These are phyloP conservation scores for Drosophila anomelani DNA, from an alignment of 2,888 invertebrate species.

Conservation along the genomic window DNA sequence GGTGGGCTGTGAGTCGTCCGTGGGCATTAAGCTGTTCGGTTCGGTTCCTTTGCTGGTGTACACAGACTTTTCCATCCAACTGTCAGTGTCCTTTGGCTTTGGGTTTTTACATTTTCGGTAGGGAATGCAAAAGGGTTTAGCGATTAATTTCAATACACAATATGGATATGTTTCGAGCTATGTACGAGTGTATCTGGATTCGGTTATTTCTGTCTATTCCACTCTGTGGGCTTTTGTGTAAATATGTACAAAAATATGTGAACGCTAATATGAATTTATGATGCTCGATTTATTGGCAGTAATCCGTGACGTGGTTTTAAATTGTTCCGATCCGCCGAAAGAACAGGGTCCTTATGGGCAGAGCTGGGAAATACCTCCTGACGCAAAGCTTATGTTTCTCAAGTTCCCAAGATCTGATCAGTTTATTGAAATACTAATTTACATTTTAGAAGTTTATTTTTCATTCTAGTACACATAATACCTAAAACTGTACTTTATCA, in stretches of 20 bases:
- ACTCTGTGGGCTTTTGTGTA: conserved; percentile 13
- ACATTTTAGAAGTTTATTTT: no score
- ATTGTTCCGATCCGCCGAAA: conserved; percentile 15
- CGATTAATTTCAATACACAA: conserved; percentile 72
- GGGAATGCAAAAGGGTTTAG: conserved; percentile 39
- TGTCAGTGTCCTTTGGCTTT: conserved; percentile 41
- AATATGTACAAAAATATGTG: conserved; percentile 7
- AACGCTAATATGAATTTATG: conserved; percentile 68
- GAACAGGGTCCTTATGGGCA: no score
- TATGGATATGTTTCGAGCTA: conserved; percentile 24
- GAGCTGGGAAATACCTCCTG: no score
- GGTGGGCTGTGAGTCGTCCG: conserved; percentile 32
- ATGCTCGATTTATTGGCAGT: conserved; percentile 40
- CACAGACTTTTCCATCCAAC: conserved; percentile 42
- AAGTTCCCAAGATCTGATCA: no score
- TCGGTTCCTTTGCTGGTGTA: conserved; percentile 43
- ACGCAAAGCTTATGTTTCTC: no score
- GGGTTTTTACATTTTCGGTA: conserved; percentile 22
- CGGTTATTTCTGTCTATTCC: conserved; percentile 20
- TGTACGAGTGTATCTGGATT: conserved; percentile 5
- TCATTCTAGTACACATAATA: no score
- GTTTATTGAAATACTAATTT: no score
- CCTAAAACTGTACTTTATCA: no score
- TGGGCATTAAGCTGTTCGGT: conserved; percentile 21
- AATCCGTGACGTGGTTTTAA: conserved; percentile 21